A percentile compares a stretch with the other conserved stretches of the same genome.
Evolutionary conservation across 53 echinoderm and acorn worm species (phyloP).

Genomic region (Temnopleurus reevesii): DNA sequence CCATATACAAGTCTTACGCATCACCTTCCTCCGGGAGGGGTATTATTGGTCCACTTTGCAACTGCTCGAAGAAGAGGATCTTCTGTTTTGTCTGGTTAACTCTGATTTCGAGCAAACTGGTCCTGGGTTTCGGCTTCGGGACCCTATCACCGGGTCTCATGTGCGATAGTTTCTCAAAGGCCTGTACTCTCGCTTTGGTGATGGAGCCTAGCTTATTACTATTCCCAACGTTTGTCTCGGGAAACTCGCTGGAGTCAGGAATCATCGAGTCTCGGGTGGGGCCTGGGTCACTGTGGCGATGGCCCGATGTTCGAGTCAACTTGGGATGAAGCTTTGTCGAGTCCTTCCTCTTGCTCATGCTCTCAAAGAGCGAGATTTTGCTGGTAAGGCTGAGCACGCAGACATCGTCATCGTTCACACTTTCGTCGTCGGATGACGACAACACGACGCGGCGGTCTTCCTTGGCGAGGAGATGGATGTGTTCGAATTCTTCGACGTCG

Average conservation of each 20-base stretch:
- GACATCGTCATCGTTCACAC: not conserved
- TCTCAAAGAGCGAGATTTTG: slow-evolving; percentile 43
- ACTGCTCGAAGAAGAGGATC: slow-evolving; percentile 51
- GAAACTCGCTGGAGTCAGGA: slow-evolving; percentile 21
- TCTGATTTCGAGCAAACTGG: slow-evolving; percentile 42
- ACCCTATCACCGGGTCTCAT: not conserved
- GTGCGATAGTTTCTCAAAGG: slow-evolving; percentile 34
- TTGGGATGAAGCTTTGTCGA: not conserved
- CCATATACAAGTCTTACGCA: not conserved
- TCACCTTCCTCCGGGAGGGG: not conserved
- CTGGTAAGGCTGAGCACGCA: slow-evolving; percentile 41
- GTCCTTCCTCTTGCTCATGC: slow-evolving; percentile 47
- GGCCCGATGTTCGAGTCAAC: slow-evolving; percentile 26
- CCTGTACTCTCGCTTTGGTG: slow-evolving; percentile 40
- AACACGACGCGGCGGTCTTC: not conserved
- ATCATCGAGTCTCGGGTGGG: slow-evolving; percentile 52
- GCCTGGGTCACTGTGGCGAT: slow-evolving; percentile 51
- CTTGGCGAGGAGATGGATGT: slow-evolving; percentile 31
- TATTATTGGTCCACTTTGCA: slow-evolving; percentile 18
- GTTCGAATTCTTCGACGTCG: slow-evolving; percentile 56
- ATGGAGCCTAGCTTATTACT: slow-evolving; percentile 8
- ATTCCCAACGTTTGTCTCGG: not conserved
- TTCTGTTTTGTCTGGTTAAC: slow-evolving; percentile 49
- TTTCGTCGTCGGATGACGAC: slow-evolving; percentile 29
- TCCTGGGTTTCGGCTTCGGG: slow-evolving; percentile 44